These are phyloP conservation scores for Wasmannia auropunctata DNA, from an alignment of 1,140 invertebrate species.

Conservation along the genomic window DNA sequence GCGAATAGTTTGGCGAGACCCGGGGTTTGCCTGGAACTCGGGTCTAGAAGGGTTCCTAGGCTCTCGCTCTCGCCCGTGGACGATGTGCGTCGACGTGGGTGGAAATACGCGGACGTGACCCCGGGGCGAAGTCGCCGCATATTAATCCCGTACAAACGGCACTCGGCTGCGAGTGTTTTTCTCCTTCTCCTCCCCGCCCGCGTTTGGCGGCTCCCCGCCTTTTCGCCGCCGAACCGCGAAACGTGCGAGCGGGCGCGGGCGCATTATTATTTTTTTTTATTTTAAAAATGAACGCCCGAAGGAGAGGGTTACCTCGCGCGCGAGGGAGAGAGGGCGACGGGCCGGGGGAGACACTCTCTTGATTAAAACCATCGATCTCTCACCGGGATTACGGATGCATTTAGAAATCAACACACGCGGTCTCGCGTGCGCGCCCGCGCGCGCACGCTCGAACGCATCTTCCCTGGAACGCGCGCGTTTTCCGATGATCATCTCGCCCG, in stretches of 20 bases:
- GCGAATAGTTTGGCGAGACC: background rate
- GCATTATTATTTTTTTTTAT: conserved; percentile 69
- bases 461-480: conserved; percentile 19
- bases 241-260: conserved; percentile 5
- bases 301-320: conserved; percentile 63
- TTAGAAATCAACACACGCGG: conserved; percentile 67
- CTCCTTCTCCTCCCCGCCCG: background rate
- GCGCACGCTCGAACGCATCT: conserved; percentile 29
- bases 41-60: conserved; percentile 20
- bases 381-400: conserved; percentile 71
- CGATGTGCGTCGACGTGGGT: conserved; percentile 33
- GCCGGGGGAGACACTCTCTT: conserved; percentile 78
- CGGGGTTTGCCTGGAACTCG: background rate
- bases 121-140: conserved; percentile 41
- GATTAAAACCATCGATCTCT: conserved; percentile 81
- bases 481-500: conserved; percentile 1
- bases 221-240: conserved; percentile 1
- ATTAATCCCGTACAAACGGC: conserved; percentile 48
- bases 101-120: conserved; percentile 41
- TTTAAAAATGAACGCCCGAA: conserved; percentile 66
- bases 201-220: background rate
- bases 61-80: background rate
- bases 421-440: background rate
- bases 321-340: conserved; percentile 32
- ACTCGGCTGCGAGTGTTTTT: conserved; percentile 12